Base-by-base conservation (phyloP, 2,888 invertebrate species). In the Gortyna flavago region DNA sequence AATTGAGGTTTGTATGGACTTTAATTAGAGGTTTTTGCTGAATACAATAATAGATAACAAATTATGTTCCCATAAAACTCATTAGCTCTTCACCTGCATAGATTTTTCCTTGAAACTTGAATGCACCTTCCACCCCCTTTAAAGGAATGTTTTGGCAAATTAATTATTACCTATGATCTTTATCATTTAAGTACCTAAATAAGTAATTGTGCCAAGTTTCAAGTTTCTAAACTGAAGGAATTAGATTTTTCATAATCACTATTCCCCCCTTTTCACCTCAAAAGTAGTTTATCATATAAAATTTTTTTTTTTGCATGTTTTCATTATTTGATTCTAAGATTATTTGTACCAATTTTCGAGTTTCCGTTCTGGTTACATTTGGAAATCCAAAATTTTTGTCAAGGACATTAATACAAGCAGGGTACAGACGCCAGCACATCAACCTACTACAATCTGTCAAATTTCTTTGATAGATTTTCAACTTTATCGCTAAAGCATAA, bases 1-100 rank as follows among this genome's bases (percentile, higher is more conserved):
- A 97, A 84, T 95, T 98, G 73, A 98, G 98, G 98, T 98, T 75
- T 74, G 79, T 79, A n/a, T 13, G 18, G 5, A 57, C n/a, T 41
- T 59, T 38, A 68, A 16, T 38, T 48, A 51, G 6, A 21, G 6
- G 57, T 54, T 38, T 57, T 35, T 18, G 35, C 4, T 18, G n/a
- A 54, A 54, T n/a, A 35, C 2, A 68, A 25, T 35, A 51, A 51
- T 18, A 25, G 16, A 32, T 51, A 25, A 65, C 2, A 1, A 51
- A 69, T 54, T 7, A 2, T 16, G 32, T 5, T 25, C n/a, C 35
- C 6, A 9, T 51, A 51, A 16, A 35, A 35, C 25, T 68, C 32
- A 51, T 32, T 13, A 21, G 2, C 38, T 7, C 29, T 18, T 59
- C 2, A 8, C 7, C 16, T 8, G 29, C 8, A 8, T 61, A 29